Percentiles rank a stretch among this genome's conserved stretches.
Conservation (phyloP, 2,888 invertebrate genomes). For the Endotricha flammealis region DNA sequence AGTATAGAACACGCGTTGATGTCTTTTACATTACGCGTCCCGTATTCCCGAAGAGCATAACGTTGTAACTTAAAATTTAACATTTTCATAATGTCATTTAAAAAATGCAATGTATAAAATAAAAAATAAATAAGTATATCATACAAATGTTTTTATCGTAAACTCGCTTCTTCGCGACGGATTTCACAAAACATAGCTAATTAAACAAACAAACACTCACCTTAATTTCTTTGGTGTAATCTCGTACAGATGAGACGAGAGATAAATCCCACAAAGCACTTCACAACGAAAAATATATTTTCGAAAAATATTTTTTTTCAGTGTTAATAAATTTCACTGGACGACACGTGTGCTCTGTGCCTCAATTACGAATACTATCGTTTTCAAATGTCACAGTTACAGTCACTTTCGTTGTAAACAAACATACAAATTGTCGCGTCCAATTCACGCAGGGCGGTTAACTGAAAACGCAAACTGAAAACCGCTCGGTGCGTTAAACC, state of each 20-base stretch:
- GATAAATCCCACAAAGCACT: slow-evolving; percentile 64
- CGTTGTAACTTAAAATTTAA: too few species aligned
- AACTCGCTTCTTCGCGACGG: too few species aligned
- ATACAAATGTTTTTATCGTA: too few species aligned
- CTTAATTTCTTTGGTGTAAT: slow-evolving; percentile 67
- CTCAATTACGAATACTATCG: slow-evolving; percentile 51
- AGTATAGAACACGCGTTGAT: slow-evolving; percentile 50
- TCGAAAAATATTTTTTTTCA: slow-evolving; percentile 37
- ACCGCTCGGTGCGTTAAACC: slow-evolving; percentile 31
- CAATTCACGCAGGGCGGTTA: slow-evolving; percentile 49
- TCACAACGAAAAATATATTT: slow-evolving; percentile 40
- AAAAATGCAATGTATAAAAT: too few species aligned
- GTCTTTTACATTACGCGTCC: slow-evolving; percentile 45
- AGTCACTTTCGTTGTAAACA: slow-evolving; percentile 62
- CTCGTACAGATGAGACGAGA: slow-evolving; percentile 27
- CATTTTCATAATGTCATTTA: too few species aligned
- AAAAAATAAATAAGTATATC: too few species aligned
- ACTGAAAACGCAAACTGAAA: slow-evolving; percentile 67
- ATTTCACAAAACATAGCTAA: neutral
- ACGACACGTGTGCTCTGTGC: slow-evolving; percentile 39
- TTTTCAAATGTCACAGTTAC: slow-evolving; percentile 66
- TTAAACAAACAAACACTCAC: slow-evolving; percentile 39
- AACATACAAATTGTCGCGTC: slow-evolving; percentile 40
- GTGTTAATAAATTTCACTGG: slow-evolving; percentile 48
- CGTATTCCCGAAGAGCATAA: neutral